phyloP scores from a whole-genome alignment of 2,797 vertebrate genomes.

The Aeoliscus strigatus region DNA sequence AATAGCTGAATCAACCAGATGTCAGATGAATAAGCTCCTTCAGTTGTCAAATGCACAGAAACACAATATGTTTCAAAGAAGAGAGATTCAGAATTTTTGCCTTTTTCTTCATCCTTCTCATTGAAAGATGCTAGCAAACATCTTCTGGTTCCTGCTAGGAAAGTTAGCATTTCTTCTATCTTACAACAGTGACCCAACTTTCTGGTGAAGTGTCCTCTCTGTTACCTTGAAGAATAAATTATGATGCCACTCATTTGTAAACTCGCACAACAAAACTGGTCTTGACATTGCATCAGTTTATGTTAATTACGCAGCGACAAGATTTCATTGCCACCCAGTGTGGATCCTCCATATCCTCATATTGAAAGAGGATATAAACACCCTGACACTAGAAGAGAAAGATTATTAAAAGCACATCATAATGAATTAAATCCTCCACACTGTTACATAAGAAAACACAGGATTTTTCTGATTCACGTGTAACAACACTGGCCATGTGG shows the following conservation, averaged over 20 bases:
- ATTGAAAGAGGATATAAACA: constrained; percentile 14
- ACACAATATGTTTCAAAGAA: background rate
- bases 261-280: constrained; percentile 30
- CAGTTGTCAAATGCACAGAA: background rate
- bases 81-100: background rate
- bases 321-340: constrained; percentile 28
- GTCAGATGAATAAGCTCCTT: constrained; percentile 4
- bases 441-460: constrained; percentile 58
- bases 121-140: too few species aligned
- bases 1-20: constrained; percentile 15
- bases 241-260: constrained; percentile 22
- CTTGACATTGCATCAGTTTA: constrained; percentile 21
- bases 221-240: background rate
- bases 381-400: constrained; percentile 21
- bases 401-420: constrained; percentile 52
- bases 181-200: too few species aligned
- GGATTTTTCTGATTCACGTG: constrained; percentile 27
- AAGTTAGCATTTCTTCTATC: too few species aligned
- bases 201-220: too few species aligned
- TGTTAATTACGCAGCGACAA: constrained; percentile 42
- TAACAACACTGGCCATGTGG: background rate
- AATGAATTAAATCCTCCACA: constrained; percentile 59
- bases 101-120: too few species aligned
- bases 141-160: too few species aligned
- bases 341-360: constrained; percentile 29